Base-by-base conservation (phyloP, 2,113 vertebrate genomes). In the Macroglossus sobrinus region DNA sequence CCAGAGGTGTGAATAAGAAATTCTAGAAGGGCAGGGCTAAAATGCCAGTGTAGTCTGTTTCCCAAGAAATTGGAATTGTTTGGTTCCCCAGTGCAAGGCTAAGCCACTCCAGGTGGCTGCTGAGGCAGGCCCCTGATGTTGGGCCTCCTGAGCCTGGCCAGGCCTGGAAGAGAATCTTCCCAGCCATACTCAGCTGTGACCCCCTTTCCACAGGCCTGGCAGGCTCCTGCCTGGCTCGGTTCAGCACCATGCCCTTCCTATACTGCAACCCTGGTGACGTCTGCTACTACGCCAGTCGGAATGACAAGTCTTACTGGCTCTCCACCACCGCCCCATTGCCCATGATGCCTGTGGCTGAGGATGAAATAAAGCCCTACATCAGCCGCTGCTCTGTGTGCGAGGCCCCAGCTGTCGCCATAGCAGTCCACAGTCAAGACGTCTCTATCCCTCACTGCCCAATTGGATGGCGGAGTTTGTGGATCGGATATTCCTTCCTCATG, bases 401-500 rank as follows among this genome's bases (percentile, higher is more conserved):
- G 97, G 99, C 99, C 38, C 99, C 99, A 0, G 99, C 99, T 0
- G 99, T 99, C 9, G 99, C 99, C 87, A 99, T 99, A 8, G 99
- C 99, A 0, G 98, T 99, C 72, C 99, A 99, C 93, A 99, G 99
- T 93, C 99, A 99, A 97, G 99, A 99, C 85, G 98, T 98, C 95
- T 99, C 98, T 84, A 99, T 99, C 95, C 99, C 99, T 80, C 99
- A 98, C 98, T 99, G 99, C 94, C 99, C 99, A 0, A 95, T 89
- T 0, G 99, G 99, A 61, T 99, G 99, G 99, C 99, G 99, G 89
- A 99, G 99, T 89, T 80, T 99, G 93, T 99, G 99, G 99, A 99
- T 99, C 0, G 99, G 99, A 28, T 99, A 99, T 93, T 99, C 99
- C 84, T 99, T 99, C 99, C 99, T 99, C 55, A 99, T 99, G 99